Percentiles rank a stretch among this genome's conserved stretches.
These are phyloP conservation scores for Phyllotreta striolata DNA, from an alignment of 2,888 invertebrate genomes.

Conservation along the genomic window DNA sequence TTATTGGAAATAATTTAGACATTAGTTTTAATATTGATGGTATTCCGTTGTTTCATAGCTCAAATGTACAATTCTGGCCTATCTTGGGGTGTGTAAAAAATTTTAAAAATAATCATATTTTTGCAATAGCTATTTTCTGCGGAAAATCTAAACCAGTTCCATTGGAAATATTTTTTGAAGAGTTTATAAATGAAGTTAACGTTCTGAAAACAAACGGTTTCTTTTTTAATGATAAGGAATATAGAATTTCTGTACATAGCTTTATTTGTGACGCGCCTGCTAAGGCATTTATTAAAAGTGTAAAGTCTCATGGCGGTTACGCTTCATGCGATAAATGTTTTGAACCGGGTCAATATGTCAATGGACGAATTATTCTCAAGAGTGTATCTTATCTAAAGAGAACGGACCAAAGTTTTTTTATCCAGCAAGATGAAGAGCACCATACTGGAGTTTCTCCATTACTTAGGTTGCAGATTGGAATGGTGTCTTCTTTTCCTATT, in stretches of 20 bases:
- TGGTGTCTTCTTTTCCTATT: too few relatives aligned
- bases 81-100: slow-evolving; percentile 33
- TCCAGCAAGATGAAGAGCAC: slow-evolving; percentile 12
- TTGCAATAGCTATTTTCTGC: slow-evolving; percentile 33
- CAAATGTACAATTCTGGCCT: slow-evolving; percentile 29
- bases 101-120: slow-evolving; percentile 19
- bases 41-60: slow-evolving; percentile 31
- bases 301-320: slow-evolving; percentile 33
- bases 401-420: slow-evolving; percentile 10
- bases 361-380: slow-evolving; percentile 8
- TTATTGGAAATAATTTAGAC: slow-evolving; percentile 5
- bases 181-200: slow-evolving; percentile 28
- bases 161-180: slow-evolving; percentile 23
- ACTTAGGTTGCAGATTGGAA: slow-evolving; percentile 1
- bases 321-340: slow-evolving; percentile 31
- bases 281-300: slow-evolving; percentile 30
- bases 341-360: slow-evolving; percentile 18
- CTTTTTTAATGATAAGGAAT: slow-evolving; percentile 15
- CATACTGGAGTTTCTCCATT: slow-evolving; percentile 13
- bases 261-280: slow-evolving; percentile 35
- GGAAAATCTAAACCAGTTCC: slow-evolving; percentile 33
- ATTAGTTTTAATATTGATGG: slow-evolving; percentile 36
- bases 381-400: not conserved
- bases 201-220: slow-evolving; percentile 26
- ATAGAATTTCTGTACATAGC: slow-evolving; percentile 23